A percentile compares a stretch with the other conserved stretches of the same genome.
phyloP scores from a whole-genome alignment of 2,888 invertebrate genomes.

The Cantharis rustica region DNA sequence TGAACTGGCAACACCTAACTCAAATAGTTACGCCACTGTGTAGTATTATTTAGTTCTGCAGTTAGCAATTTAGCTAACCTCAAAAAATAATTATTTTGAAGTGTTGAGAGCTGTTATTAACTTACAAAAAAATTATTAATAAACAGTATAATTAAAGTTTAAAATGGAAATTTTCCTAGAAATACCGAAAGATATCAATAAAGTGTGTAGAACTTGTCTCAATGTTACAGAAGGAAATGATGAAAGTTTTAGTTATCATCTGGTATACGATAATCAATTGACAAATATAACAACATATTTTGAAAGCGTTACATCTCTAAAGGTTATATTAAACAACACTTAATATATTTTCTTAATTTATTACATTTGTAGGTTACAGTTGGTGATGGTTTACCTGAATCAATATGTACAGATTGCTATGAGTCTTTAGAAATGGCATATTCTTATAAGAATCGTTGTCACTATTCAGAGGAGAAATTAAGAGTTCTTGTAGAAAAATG shows the following conservation, averaged over 20 bases:
- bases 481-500: conserved; percentile 20
- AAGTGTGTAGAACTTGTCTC: conserved; percentile 38
- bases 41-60: no score
- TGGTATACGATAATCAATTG: conserved; percentile 15
- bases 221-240: conserved; percentile 25
- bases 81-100: not conserved
- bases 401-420: conserved; percentile 38
- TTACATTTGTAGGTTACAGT: conserved; percentile 29
- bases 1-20: no score
- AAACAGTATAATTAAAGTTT: not conserved
- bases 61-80: conserved; percentile 2
- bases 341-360: not conserved
- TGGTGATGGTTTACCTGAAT: conserved; percentile 39
- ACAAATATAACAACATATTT: conserved; percentile 33
- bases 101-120: not conserved
- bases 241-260: conserved; percentile 17
- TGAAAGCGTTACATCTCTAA: conserved; percentile 22
- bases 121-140: not conserved
- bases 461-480: conserved; percentile 34
- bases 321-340: not conserved
- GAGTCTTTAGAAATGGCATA: conserved; percentile 33
- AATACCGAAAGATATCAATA: conserved; percentile 38
- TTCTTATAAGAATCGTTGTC: conserved; percentile 39
- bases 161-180: conserved; percentile 34
- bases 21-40: no score